These are phyloP conservation scores for Marcusenius ussheri DNA, from an alignment of 2,113 vertebrate species.

Conservation along the genomic window DNA sequence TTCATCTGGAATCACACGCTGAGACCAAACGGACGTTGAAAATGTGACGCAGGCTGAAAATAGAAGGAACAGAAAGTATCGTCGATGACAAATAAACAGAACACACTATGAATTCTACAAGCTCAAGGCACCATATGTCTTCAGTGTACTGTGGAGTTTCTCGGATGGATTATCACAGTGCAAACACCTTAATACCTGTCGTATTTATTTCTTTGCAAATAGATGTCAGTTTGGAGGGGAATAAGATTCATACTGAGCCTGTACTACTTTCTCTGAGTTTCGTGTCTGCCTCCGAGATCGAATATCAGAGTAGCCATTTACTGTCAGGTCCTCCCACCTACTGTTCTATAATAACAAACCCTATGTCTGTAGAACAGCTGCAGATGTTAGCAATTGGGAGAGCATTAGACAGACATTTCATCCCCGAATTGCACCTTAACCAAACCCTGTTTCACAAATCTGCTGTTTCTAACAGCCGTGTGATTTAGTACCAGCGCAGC, in stretches of 20 bases:
- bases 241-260: neutral
- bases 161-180: neutral
- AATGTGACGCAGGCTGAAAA: neutral
- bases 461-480: neutral
- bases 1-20: neutral
- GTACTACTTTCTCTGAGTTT: neutral
- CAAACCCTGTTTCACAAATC: neutral
- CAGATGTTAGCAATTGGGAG: slow-evolving; percentile 11
- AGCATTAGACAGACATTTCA: neutral
- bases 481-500: neutral
- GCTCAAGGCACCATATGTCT: neutral
- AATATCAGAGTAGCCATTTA: neutral
- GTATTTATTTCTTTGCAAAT: neutral
- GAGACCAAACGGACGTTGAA: neutral
- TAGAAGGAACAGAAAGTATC: neutral
- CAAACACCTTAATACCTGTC: neutral
- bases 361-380: neutral
- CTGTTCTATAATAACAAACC: neutral
- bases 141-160: neutral
- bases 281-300: neutral
- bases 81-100: neutral
- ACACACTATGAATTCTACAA: neutral
- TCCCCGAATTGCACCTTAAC: neutral
- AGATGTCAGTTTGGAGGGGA: neutral
- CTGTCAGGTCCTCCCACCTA: neutral